Conservation (phyloP, 2,888 invertebrate species). For the Dicranocentrus wangi region DNA sequence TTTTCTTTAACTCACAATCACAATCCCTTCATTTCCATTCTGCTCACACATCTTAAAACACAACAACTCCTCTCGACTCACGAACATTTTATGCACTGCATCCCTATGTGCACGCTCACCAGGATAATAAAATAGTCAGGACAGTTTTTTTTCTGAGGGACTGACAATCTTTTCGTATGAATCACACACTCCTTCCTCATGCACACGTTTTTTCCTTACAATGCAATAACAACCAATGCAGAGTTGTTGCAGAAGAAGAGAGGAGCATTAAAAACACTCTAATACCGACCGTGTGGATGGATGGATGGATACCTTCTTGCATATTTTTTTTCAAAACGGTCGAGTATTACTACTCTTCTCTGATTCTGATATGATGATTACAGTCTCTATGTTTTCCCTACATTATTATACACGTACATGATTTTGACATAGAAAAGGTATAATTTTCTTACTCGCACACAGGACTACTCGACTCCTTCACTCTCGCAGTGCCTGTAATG, state of each 20-base stretch:
- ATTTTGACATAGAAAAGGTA: conserved; percentile 34
- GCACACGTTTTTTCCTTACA: conserved; percentile 3
- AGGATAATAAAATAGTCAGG: background rate
- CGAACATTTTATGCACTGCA: too few species aligned
- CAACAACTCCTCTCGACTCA: too few species aligned
- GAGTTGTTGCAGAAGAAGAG: too few species aligned
- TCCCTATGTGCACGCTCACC: background rate
- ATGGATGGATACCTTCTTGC: too few species aligned
- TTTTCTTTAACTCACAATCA: too few species aligned
- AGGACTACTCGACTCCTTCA: background rate
- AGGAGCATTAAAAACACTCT: too few species aligned
- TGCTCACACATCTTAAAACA: too few species aligned
- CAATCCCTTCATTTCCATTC: too few species aligned
- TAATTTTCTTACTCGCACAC: conserved; percentile 28
- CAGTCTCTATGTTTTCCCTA: conserved; percentile 16
- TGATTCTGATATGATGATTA: conserved; percentile 23
- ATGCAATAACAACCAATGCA: too few species aligned
- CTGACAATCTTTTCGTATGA: conserved; percentile 7
- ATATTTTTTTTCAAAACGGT: too few species aligned
- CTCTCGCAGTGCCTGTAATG: background rate
- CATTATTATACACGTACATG: conserved; percentile 18
- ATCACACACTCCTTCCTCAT: background rate
- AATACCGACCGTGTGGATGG: too few species aligned
- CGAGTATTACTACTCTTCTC: too few species aligned
- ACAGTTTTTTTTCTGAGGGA: background rate